Evolutionary conservation across 2,888 invertebrate genomes (phyloP).

Genomic region (Meteorus colon): DNA sequence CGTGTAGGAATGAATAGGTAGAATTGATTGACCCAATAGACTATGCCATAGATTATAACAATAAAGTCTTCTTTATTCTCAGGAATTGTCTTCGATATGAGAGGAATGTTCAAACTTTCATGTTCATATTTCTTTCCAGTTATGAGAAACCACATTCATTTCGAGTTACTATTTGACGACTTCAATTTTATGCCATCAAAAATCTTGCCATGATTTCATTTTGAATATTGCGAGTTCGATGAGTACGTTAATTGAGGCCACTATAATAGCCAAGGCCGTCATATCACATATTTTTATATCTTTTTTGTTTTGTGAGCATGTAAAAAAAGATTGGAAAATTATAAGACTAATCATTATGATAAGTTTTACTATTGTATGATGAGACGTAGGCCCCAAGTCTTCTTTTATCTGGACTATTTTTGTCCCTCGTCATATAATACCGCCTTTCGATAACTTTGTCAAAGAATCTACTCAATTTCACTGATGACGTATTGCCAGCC

Average conservation of each 20-base stretch:
- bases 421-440: conserved; percentile 74
- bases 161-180: not conserved
- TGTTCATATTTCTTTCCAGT: conserved; percentile 1
- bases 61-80: conserved; percentile 17
- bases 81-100: not conserved
- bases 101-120: conserved; percentile 26
- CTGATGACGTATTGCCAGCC: conserved; percentile 95
- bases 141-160: not conserved
- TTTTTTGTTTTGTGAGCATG: conserved; percentile 1
- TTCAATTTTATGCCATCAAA: too few species aligned
- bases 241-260: conserved; percentile 12
- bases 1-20: not conserved
- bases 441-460: conserved; percentile 85
- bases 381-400: conserved; percentile 73
- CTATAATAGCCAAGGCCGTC: not conserved
- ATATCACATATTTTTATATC: conserved; percentile 16
- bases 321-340: not conserved
- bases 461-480: conserved; percentile 94
- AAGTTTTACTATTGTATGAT: conserved; percentile 75
- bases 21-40: not conserved
- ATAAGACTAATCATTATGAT: conserved; percentile 73
- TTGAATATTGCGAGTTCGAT: not conserved
- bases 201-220: not conserved
- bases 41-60: not conserved
- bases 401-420: conserved; percentile 76